Evolutionary conservation across 2,113 vertebrate species (phyloP), one percentile per base, ranked within the genome.

Genomic region (Leucosticte australis): DNA sequence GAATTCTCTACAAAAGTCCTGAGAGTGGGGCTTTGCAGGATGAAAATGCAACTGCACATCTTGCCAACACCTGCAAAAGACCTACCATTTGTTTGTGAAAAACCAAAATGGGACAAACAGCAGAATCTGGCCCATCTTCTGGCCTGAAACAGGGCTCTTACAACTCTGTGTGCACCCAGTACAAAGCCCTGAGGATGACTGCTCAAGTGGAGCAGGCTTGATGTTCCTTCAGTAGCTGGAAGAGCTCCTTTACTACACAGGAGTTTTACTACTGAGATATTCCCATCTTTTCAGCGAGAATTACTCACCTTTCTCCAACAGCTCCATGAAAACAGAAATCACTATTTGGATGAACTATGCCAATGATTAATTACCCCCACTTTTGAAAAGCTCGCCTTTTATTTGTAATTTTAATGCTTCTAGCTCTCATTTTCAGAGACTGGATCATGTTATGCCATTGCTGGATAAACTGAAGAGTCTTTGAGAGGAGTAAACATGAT

Each of bases 371-470:
- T 75, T 87, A 78, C 16, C 15, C 15, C 63, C 42, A 23, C 52
- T 33, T 56, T 55, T 71, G 64, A 91, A 89, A 90, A 93, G 15
- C n/a, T 71, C 69, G 56, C 49, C 73, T 81, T 85, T 84, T 59
- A 55, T 63, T 89, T 93, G 44, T 52, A 87, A 41, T 74, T 52
- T n/a, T 44, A 56, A 89, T 27, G 30, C 57, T 78, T 93, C 74
- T 24, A 89, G n/a, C 24, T 83, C 47, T 62, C 14, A 5, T 80
- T 90, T 80, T 69, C 64, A 90, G 80, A 35, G 30, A n/a, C 33
- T 67, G 60, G 80, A 67, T 63, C 64, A 55, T 1, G 9, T 63
- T 67, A 50, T n/a, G n/a, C 12, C 63, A 47, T 76, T 53, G 15
- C 67, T 68, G 41, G 49, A n/a, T 62, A 56, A 92, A 92, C 15